phyloP scores from a whole-genome alignment of 2,888 invertebrate genomes.

The Oithona nana region DNA sequence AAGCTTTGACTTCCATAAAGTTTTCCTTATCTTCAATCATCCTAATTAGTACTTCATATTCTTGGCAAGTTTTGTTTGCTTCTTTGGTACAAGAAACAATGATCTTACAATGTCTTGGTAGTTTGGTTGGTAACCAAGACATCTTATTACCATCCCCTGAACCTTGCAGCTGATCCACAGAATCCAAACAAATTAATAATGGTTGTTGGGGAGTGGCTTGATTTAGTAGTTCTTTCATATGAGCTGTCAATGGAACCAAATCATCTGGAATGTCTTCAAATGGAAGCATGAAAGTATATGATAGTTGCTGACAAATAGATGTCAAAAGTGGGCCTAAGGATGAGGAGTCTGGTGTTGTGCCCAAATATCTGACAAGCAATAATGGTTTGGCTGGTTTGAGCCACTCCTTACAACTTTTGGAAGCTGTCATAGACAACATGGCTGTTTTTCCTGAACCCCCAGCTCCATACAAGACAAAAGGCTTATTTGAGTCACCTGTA shows the following conservation, averaged over 20 bases:
- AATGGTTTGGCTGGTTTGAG: slow-evolving; percentile 44
- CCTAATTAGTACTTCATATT: slow-evolving; percentile 55
- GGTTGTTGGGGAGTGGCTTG: slow-evolving; percentile 59
- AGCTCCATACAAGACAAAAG: slow-evolving; percentile 77
- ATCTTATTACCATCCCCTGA: slow-evolving; percentile 85
- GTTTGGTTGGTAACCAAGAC: slow-evolving; percentile 78
- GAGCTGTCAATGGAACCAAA: slow-evolving; percentile 78
- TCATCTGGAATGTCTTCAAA: slow-evolving; percentile 68
- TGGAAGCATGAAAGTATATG: slow-evolving; percentile 16
- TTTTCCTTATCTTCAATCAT: slow-evolving; percentile 71
- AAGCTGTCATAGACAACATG: slow-evolving; percentile 73
- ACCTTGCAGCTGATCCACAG: slow-evolving; percentile 87
- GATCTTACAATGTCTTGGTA: slow-evolving; percentile 60
- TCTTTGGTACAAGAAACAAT: slow-evolving; percentile 79
- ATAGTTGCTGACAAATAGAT: slow-evolving; percentile 16
- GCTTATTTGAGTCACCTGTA: slow-evolving; percentile 53
- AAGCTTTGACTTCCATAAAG: slow-evolving; percentile 67
- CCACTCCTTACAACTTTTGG: slow-evolving; percentile 26
- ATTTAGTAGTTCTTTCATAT: slow-evolving; percentile 79
- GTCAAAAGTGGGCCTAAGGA: slow-evolving; percentile 39
- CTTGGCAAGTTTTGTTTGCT: slow-evolving; percentile 63
- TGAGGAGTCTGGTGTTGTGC: slow-evolving; percentile 92
- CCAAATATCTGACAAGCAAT: slow-evolving; percentile 73
- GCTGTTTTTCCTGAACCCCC: slow-evolving; percentile 97
- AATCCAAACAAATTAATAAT: slow-evolving; percentile 74